These are phyloP conservation scores for Cossypha niveicapilla DNA, from an alignment of 2,797 vertebrate species.

Conservation along the genomic window DNA sequence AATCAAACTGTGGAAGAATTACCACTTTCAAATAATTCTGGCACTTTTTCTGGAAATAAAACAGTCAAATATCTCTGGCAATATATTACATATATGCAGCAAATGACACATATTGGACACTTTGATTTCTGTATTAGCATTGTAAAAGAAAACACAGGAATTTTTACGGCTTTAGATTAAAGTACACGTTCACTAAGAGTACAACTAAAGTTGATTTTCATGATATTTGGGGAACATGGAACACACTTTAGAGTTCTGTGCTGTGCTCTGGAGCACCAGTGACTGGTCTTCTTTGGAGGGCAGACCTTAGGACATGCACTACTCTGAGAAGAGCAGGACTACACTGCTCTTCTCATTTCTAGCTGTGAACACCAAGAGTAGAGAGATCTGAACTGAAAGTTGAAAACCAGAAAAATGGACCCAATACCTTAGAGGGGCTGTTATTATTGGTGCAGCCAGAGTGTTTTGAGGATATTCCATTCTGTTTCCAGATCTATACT, in stretches of 20 bases:
- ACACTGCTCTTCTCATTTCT: not conserved
- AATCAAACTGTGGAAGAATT: not conserved
- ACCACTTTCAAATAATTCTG: not conserved
- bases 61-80: not conserved
- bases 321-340: not conserved
- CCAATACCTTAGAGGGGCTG: fast-evolving
- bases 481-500: not conserved
- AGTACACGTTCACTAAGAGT: not conserved
- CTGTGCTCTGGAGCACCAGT: not conserved
- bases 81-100: not conserved
- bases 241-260: not conserved
- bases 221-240: not conserved
- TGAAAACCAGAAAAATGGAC: not conserved
- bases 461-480: fast-evolving
- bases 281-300: not conserved
- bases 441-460: not conserved
- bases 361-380: not conserved
- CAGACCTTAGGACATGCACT: not conserved
- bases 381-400: not conserved
- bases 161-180: not conserved
- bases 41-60: not conserved
- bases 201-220: not conserved
- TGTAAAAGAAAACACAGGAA: not conserved
- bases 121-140: not conserved
- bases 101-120: not conserved